phyloP scores from a whole-genome alignment of 1,140 invertebrate species.

The Achatina immaculata region DNA sequence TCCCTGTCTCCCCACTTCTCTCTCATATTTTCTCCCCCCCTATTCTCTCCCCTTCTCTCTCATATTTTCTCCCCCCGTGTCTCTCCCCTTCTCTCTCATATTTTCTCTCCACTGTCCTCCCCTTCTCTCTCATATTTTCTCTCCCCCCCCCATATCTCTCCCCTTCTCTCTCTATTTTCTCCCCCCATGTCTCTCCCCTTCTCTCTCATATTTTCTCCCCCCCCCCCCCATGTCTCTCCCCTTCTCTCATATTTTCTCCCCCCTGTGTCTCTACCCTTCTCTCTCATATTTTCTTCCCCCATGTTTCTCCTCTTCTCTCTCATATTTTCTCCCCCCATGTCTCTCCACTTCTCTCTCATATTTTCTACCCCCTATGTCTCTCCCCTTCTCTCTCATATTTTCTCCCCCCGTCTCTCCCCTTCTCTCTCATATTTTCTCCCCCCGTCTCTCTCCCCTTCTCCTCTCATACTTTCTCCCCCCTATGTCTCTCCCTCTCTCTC shows the following conservation, averaged over 20 bases:
- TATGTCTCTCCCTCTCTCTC: too few species aligned
- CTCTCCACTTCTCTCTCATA: too few species aligned
- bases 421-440: background rate
- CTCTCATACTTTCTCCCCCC: too few species aligned
- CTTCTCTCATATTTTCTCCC: background rate
- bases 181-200: background rate
- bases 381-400: slow-evolving; percentile 7
- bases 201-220: too few species aligned
- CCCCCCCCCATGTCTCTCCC: background rate
- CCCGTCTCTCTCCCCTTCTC: background rate
- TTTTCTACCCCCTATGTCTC: background rate
- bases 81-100: background rate
- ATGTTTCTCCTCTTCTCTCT: too few species aligned
- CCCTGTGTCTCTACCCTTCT: background rate
- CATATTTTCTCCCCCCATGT: too few species aligned
- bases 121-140: slow-evolving; percentile 8
- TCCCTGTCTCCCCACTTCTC: too few species aligned
- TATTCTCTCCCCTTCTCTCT: background rate
- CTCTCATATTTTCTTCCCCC: background rate
- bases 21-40: too few species aligned
- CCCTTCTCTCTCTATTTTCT: too few species aligned
- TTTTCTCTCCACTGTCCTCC: background rate
- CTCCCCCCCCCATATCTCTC: too few species aligned
- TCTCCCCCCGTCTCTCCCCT: background rate
- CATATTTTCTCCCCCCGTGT: background rate